Evolutionary conservation across 1,140 invertebrate species (phyloP), one percentile per base, ranked within the genome.

Genomic region (Macrostomum lignano): DNA sequence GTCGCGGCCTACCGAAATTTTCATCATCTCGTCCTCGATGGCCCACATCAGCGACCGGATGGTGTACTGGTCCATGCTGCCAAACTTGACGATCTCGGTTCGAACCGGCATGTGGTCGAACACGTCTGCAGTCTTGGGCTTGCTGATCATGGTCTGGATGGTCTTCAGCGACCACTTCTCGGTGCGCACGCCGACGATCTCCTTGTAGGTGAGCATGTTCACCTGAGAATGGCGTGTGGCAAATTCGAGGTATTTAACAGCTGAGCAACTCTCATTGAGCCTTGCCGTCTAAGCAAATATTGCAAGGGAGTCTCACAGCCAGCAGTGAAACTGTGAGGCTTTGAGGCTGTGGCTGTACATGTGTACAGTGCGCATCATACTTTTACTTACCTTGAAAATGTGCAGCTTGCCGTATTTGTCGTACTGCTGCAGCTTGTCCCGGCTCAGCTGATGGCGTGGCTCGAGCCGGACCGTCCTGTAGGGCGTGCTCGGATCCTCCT

Each of bases 311-410:
- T n/a, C n/a, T n/a, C n/a, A n/a, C n/a, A n/a, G n/a, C n/a, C n/a
- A n/a, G n/a, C n/a, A n/a, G n/a, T n/a, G n/a, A n/a, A n/a, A n/a
- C n/a, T n/a, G n/a, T n/a, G n/a, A n/a, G n/a, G n/a, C n/a, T n/a
- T n/a, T n/a, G n/a, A n/a, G n/a, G n/a, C n/a, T n/a, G n/a, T n/a
- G n/a, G n/a, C n/a, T n/a, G n/a, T n/a, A n/a, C n/a, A n/a, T n/a
- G n/a, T n/a, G n/a, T n/a, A n/a, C n/a, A n/a, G n/a, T n/a, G n/a
- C n/a, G n/a, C n/a, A n/a, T n/a, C n/a, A n/a, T n/a, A n/a, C n/a
- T n/a, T n/a, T n/a, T n/a, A 33, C 26, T 33, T 4, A 33, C n/a
- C 20, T 33, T 33, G 20, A 33, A 33, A 33, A 33, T 33, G 19
- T 33, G 32, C 10, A 33, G n/a, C 15, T 33, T 33, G 10, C 32